Evolutionary conservation across 1,140 invertebrate genomes (phyloP), one percentile per base, ranked within the genome.

Genomic region (Drosophila teissieri): DNA sequence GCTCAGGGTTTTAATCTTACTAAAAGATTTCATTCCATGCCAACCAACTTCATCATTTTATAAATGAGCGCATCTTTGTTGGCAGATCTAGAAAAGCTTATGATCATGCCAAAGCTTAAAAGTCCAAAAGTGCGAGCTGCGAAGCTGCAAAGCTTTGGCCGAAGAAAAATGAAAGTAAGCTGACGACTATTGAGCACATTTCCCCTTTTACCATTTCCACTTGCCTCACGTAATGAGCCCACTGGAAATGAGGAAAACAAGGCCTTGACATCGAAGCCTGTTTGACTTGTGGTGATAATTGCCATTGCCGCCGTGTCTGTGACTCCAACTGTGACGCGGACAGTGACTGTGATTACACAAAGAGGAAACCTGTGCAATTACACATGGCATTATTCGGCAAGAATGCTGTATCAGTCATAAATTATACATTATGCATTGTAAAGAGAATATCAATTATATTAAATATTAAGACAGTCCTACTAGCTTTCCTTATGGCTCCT

Each of bases 91-190:
- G 14, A 27, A 14, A 11, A 62, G 19, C 53, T 64, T 36, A 5
- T 34, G 19, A 22, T 27, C 19, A 7, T 14, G 11, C 14, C 4
- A 8, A 48, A 54, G 22, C 34, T 27, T n/a, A 19, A 24, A 55
- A 42, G 22, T 8, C 10, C 14, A 12, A 57, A 57, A 31, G 22
- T 34, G 14, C 1, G 6, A 24, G 5, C 0, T 2, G 6, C n/a
- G 31, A 27, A 36, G 42, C 19, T 40, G n/a, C 39, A 17, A 7
- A 42, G 39, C 36, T 37, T 2, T 7, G 7, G 17, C 8, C n/a
- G 58, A 42, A 42, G 27, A 75, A 79, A 82, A 75, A 83, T 75
- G 80, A 83, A 83, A 83, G 80, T 83, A 70, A 83, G 73, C 70
- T 42, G 63, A 63, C 79, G 8, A 48, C 67, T 77, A 31, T 74